phyloP scores from a whole-genome alignment of 1,140 invertebrate species.

The Tetramorium parvispinum region DNA sequence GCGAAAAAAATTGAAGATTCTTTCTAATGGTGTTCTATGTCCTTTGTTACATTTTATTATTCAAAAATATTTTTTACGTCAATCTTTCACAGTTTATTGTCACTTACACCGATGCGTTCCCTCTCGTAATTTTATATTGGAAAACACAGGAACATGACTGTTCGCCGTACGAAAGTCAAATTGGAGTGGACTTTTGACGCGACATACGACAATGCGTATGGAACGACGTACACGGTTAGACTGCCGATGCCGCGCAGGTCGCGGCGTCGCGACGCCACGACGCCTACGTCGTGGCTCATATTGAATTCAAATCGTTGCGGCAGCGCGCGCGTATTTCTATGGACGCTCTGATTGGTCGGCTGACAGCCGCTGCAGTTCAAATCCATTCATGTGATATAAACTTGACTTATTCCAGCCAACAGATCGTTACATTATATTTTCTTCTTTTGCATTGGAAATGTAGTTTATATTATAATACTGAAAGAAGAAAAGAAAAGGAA shows the following conservation, averaged over 20 bases:
- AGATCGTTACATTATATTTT: neutral
- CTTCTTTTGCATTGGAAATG: neutral
- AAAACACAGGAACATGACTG: neutral
- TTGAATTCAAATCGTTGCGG: slow-evolving; percentile 56
- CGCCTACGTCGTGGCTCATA: slow-evolving; percentile 38
- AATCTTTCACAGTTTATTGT: neutral
- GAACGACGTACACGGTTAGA: slow-evolving; percentile 43
- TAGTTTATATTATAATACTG: neutral
- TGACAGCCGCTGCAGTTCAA: neutral
- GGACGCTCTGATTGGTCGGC: neutral
- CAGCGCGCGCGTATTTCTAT: slow-evolving; percentile 42
- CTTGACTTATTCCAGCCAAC: neutral
- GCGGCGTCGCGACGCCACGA: slow-evolving; percentile 22
- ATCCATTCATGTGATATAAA: neutral
- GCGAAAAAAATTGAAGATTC: neutral
- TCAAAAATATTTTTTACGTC: neutral
- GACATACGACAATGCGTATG: slow-evolving; percentile 5
- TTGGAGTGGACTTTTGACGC: neutral
- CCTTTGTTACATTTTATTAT: neutral
- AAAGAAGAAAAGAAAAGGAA: neutral
- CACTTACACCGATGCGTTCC: slow-evolving; percentile 48
- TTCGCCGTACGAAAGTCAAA: slow-evolving; percentile 9
- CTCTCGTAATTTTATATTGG: slow-evolving; percentile 24
- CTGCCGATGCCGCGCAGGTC: slow-evolving; percentile 40
- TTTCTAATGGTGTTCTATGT: neutral